Evolutionary conservation across 1,140 invertebrate species (phyloP).

Genomic region (Ips typographus): DNA sequence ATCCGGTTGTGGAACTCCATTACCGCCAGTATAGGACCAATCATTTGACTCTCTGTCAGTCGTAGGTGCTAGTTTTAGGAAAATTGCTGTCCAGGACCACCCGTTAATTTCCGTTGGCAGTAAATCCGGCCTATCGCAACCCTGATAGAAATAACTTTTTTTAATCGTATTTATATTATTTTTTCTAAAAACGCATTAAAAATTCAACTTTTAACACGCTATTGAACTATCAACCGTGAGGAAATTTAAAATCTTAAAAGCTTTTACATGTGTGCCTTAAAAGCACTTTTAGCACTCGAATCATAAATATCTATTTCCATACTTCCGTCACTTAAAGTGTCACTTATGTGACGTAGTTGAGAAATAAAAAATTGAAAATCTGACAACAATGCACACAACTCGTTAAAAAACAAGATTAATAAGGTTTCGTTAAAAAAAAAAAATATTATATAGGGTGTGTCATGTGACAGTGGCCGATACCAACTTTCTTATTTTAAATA

Average conservation of each 20-base stretch:
- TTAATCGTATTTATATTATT: neutral
- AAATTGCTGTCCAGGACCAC: constrained; percentile 84
- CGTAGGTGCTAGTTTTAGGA: constrained; percentile 78
- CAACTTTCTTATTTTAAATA: too few relatives aligned
- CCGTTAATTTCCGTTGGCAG: constrained; percentile 74
- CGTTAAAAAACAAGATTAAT: too few relatives aligned
- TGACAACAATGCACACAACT: too few relatives aligned
- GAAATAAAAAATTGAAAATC: too few relatives aligned
- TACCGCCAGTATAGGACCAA: constrained; percentile 79
- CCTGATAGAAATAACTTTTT: constrained; percentile 70
- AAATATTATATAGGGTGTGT: too few relatives aligned
- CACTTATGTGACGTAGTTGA: too few relatives aligned
- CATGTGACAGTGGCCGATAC: too few relatives aligned
- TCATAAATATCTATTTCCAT: neutral
- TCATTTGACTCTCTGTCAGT: constrained; percentile 74
- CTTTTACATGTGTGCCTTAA: neutral
- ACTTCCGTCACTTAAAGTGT: too few relatives aligned
- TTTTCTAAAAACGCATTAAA: neutral
- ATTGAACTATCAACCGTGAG: neutral
- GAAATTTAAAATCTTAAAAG: neutral
- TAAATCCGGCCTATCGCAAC: constrained; percentile 77
- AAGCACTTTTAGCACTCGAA: neutral
- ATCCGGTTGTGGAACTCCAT: constrained; percentile 78
- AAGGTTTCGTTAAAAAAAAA: too few relatives aligned
- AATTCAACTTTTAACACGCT: neutral